Base-by-base conservation (phyloP, 2,797 vertebrate genomes). In the Tapirus indicus region DNA sequence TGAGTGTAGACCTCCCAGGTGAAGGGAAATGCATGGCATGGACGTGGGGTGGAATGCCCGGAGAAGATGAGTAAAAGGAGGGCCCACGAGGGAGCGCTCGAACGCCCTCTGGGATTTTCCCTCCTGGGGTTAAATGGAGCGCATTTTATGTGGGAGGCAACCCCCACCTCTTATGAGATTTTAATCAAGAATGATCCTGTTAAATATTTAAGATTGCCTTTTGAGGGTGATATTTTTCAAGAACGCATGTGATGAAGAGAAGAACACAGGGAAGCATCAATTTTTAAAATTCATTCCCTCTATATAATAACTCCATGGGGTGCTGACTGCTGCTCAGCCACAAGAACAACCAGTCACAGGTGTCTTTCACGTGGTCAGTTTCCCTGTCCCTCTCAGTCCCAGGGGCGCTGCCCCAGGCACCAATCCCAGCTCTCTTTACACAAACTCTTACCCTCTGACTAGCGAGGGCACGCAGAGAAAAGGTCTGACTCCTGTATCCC, bases 161-260 rank as follows among this genome's bases (percentile, higher is more conserved):
- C 44, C 27, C 72, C 79, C 35, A 21, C 71, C n/a, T 82, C 80
- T 77, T 66, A 80, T 66, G 85, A 35, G 95, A 66, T 91, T 95
- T 88, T 58, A 69, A 88, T 93, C 64, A 64, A 58, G 71, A 78
- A 80, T 17, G 79, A 74, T 47, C 88, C 47, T 44, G 41, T 84
- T 90, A 78, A 90, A 95, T 79, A 85, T 88, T 96, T 95, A 17
- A 80, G 87, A 56, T 13, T 7, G 44, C 71, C 38, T 75, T 78
- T 35, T 75, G 78, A 94, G 75, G 10, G 10, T 2, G 56, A 47
- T 44, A 21, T 82, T 96, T 66, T 95, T 85, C 49, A 92, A 87
- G 84, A 54, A 72, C 47, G 49, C 5, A 5, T 0, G 38, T 23
- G 79, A 60, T 16, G 11, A 74, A 47, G 75, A 49, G 68, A 85